phyloP scores from a whole-genome alignment of 2,797 vertebrate genomes.

The Gallinago stenura region DNA sequence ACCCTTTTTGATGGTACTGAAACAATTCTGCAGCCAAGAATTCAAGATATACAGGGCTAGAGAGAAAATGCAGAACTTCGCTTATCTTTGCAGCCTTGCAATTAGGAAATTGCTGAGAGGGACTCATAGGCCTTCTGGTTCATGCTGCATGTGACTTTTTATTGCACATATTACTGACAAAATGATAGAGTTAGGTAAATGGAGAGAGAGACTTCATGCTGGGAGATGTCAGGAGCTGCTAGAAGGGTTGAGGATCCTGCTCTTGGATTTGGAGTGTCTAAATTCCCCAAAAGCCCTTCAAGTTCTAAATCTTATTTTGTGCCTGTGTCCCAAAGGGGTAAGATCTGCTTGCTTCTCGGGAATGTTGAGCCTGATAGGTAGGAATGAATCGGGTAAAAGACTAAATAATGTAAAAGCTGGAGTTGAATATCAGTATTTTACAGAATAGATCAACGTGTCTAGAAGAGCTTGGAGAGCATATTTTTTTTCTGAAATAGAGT shows the following conservation, averaged over 20 bases:
- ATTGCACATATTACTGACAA: neutral
- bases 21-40: neutral
- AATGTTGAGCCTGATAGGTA: neutral
- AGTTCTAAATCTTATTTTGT: neutral
- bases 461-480: neutral
- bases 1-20: neutral
- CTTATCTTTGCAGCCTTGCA: neutral
- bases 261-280: neutral
- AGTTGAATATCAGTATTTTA: neutral
- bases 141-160: neutral
- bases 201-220: neutral
- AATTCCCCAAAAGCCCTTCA: neutral
- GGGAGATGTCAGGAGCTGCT: neutral
- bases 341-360: neutral
- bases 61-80: neutral
- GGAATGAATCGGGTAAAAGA: neutral
- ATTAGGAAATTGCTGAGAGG: neutral
- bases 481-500: neutral
- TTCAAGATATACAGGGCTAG: neutral
- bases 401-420: neutral
- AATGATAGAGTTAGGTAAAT: neutral
- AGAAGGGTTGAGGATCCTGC: neutral
- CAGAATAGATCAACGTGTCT: neutral
- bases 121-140: neutral
- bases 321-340: neutral